Percentiles rank a stretch among this genome's conserved stretches.
Conservation (phyloP, 2,797 vertebrate species). For the Darevskia nairensis region DNA sequence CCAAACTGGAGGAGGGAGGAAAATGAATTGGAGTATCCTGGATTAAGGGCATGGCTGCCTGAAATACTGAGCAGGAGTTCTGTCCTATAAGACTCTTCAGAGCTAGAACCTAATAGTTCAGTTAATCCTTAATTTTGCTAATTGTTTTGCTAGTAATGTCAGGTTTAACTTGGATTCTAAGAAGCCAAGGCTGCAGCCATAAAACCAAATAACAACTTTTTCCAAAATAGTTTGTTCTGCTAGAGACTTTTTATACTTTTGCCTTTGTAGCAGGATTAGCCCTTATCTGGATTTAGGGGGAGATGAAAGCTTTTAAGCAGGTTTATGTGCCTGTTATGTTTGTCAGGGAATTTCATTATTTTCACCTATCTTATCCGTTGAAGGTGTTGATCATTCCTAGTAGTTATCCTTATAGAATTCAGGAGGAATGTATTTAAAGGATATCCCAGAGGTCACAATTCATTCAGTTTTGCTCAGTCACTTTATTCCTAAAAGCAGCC, state of each 20-base stretch:
- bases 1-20: too few species aligned
- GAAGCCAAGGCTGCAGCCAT: not conserved
- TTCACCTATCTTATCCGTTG: slow-evolving; percentile 28
- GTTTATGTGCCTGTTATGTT: not conserved
- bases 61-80: too few species aligned
- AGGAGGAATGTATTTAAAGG: slow-evolving; percentile 42
- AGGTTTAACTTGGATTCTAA: not conserved
- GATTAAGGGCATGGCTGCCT: too few species aligned
- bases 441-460: not conserved
- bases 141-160: slow-evolving; percentile 16
- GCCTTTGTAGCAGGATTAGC: slow-evolving; percentile 10
- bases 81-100: too few species aligned
- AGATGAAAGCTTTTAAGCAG: slow-evolving; percentile 30
- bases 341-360: not conserved
- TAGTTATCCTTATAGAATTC: slow-evolving; percentile 21
- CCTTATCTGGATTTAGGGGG: slow-evolving; percentile 25
- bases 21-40: too few species aligned
- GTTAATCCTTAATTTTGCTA: not conserved
- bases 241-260: not conserved
- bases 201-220: slow-evolving; percentile 13
- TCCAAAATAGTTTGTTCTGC: not conserved
- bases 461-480: slow-evolving; percentile 11
- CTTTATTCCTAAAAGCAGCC: slow-evolving; percentile 38
- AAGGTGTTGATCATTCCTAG: slow-evolving; percentile 30
- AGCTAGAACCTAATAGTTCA: too few species aligned